These are phyloP conservation scores for Calidris pygmaea DNA, from an alignment of 2,113 vertebrate species.

Conservation along the genomic window DNA sequence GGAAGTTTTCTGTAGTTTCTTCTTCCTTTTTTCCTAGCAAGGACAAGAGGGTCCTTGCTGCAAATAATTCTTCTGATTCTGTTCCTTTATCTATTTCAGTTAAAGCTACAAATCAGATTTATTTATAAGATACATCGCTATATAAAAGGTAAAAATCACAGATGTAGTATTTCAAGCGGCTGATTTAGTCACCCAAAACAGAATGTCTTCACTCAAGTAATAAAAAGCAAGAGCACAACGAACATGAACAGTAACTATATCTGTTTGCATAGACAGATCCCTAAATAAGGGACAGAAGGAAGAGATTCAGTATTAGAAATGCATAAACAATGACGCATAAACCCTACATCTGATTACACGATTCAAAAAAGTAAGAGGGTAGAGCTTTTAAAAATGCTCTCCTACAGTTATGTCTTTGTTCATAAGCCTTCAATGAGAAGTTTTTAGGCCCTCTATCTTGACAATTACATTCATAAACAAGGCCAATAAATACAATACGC, in stretches of 20 bases:
- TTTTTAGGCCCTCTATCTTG: neutral
- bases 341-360: neutral
- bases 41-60: neutral
- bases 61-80: neutral
- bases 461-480: neutral
- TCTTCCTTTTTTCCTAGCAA: neutral
- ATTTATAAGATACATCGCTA: neutral
- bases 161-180: neutral
- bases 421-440: neutral
- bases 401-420: neutral
- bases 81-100: neutral
- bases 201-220: neutral
- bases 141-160: neutral
- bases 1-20: neutral
- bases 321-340: neutral
- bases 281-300: neutral
- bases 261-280: neutral
- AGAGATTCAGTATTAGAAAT: neutral
- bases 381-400: neutral
- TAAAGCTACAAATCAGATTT: neutral
- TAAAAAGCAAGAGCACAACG: neutral
- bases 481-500: accelerated
- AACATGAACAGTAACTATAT: neutral
- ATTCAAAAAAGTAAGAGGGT: neutral
- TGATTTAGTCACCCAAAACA: neutral